Conservation (phyloP, 2,888 invertebrate genomes). For the Ellobium chinense region DNA sequence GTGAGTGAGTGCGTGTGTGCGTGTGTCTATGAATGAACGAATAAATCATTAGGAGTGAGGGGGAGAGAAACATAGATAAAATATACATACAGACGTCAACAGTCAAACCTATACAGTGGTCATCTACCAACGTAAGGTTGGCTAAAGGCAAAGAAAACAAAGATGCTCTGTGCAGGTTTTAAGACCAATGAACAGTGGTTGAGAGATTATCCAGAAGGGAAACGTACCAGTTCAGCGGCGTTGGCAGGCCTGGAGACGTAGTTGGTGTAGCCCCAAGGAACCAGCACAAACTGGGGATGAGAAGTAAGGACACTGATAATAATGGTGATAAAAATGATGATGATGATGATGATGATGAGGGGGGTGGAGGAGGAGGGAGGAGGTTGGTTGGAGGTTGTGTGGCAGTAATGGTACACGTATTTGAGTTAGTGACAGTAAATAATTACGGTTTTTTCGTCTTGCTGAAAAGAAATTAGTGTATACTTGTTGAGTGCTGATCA, state of each 20-base stretch:
- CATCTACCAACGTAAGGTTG: no score
- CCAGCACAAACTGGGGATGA: slow-evolving; percentile 23
- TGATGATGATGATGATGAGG: neutral
- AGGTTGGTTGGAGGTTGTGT: neutral
- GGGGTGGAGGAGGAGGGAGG: neutral
- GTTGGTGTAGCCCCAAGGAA: slow-evolving; percentile 37
- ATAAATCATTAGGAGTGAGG: neutral
- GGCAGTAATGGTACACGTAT: neutral
- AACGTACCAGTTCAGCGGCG: slow-evolving; percentile 27
- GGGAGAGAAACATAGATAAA: neutral
- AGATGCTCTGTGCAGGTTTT: no score
- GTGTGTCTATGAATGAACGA: neutral
- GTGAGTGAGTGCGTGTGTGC: neutral
- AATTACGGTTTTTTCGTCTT: no score
- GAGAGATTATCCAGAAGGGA: no score
- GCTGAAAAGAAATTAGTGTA: no score
- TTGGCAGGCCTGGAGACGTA: slow-evolving; percentile 23
- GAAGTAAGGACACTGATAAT: neutral
- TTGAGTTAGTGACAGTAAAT: neutral
- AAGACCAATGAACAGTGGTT: no score
- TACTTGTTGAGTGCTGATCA: no score
- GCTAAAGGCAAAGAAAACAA: no score
- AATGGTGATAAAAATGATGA: neutral
- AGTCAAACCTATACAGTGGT: no score
- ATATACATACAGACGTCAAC: no score